Evolutionary conservation across 2,797 vertebrate species (phyloP).

Genomic region (Xyrichtys novacula): DNA sequence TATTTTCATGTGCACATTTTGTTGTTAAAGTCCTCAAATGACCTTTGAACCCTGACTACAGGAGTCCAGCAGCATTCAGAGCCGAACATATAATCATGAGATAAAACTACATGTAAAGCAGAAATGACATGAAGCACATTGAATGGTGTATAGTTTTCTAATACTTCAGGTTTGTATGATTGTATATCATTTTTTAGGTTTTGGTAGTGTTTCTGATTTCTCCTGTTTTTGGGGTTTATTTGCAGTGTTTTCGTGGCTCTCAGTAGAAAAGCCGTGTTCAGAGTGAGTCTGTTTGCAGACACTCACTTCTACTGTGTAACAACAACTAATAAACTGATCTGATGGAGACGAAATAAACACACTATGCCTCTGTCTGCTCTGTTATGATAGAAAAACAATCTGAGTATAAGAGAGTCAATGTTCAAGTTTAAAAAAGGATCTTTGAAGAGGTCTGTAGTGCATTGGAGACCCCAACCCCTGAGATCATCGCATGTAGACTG

Average conservation of each 20-base stretch:
- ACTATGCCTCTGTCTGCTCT: not conserved
- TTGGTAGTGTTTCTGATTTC: slow-evolving; percentile 41
- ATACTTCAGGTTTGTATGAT: slow-evolving; percentile 76
- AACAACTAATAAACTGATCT: slow-evolving; percentile 65
- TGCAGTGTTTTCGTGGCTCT: slow-evolving; percentile 69
- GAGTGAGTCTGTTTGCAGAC: slow-evolving; percentile 53
- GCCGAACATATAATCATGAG: slow-evolving; percentile 26
- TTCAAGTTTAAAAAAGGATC: no score
- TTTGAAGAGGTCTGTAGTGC: no score
- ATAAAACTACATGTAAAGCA: slow-evolving; percentile 72
- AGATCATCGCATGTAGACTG: no score
- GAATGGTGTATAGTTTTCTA: slow-evolving; percentile 79
- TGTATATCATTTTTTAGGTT: slow-evolving; percentile 49
- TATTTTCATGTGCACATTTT: not conserved
- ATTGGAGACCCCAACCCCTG: no score
- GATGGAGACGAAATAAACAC: slow-evolving; percentile 44
- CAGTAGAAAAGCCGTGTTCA: slow-evolving; percentile 55
- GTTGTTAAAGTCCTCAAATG: slow-evolving; percentile 4
- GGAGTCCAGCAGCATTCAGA: slow-evolving; percentile 21
- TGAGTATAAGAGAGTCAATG: no score
- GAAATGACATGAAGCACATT: slow-evolving; percentile 80
- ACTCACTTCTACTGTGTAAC: slow-evolving; percentile 52
- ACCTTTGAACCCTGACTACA: not conserved
- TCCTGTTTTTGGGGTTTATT: slow-evolving; percentile 67
- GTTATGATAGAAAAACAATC: not conserved